phyloP scores from a whole-genome alignment of 2,113 vertebrate genomes.

The Muscicapa adusta region DNA sequence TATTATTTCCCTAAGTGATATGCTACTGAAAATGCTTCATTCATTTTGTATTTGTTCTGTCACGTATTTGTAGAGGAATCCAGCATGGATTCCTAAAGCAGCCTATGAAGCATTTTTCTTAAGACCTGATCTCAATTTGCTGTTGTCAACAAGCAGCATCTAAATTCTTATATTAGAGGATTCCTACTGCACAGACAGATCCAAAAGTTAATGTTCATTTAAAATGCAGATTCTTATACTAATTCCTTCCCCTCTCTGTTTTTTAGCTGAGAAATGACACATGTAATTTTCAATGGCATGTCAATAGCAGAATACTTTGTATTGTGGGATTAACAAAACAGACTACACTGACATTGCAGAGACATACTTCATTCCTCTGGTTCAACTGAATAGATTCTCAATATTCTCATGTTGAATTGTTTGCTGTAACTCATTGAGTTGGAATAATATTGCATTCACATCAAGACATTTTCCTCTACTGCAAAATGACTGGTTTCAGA shows the following conservation, averaged over 20 bases:
- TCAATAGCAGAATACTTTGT: background rate
- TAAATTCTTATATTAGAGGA: background rate
- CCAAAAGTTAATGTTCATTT: background rate
- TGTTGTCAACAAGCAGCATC: background rate
- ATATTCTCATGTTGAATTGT: background rate
- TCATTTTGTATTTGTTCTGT: background rate
- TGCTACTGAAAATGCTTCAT: background rate
- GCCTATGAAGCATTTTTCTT: background rate
- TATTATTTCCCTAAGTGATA: background rate
- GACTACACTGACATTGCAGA: background rate
- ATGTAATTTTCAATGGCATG: background rate
- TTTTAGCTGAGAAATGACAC: background rate
- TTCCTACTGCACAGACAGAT: background rate
- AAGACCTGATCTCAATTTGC: background rate
- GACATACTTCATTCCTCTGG: background rate
- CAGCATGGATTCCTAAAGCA: background rate
- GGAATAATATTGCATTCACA: background rate
- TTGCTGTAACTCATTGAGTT: background rate
- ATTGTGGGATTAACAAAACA: background rate
- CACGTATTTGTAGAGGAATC: accelerated
- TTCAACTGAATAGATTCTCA: background rate
- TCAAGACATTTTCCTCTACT: background rate
- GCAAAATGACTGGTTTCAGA: background rate
- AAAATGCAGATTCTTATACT: background rate
- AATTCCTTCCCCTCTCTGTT: background rate